phyloP scores from a whole-genome alignment of 1,140 invertebrate genomes.

The Holcopasites calliopsidis region DNA sequence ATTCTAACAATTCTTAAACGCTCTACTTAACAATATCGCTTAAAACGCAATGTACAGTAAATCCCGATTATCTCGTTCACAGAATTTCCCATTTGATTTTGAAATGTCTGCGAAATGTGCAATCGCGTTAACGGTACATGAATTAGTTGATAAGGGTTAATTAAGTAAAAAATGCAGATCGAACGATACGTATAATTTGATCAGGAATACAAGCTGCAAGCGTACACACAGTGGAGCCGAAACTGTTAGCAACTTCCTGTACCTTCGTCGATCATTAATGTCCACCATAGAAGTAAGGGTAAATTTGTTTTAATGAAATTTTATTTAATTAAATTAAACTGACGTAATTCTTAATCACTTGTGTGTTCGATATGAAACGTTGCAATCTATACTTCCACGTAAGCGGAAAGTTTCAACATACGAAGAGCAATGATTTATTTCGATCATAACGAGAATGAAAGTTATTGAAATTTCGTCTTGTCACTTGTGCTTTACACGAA shows the following conservation, averaged over 20 bases:
- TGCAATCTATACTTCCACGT: too few relatives aligned
- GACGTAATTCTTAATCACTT: too few relatives aligned
- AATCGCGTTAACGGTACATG: background rate
- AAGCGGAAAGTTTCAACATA: too few relatives aligned
- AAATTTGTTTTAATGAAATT: conserved; percentile 12
- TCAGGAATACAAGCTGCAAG: conserved; percentile 5
- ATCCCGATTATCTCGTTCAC: background rate
- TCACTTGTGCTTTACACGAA: too few relatives aligned
- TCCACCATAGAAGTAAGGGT: background rate
- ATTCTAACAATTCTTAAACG: conserved; percentile 31
- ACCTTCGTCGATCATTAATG: conserved; percentile 7
- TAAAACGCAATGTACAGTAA: background rate
- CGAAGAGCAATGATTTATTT: too few relatives aligned
- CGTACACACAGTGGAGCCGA: background rate
- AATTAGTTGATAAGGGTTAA: conserved; percentile 34
- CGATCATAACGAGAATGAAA: too few relatives aligned
- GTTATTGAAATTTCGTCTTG: too few relatives aligned
- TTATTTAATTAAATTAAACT: too few relatives aligned
- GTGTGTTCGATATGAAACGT: too few relatives aligned
- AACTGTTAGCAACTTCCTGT: conserved; percentile 8
- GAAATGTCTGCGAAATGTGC: background rate
- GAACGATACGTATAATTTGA: conserved; percentile 35
- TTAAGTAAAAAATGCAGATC: background rate
- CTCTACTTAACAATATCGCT: conserved; percentile 1
- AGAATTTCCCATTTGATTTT: too few relatives aligned